These are phyloP conservation scores for Patiria pectinifera DNA, from an alignment of 53 echinoderm and acorn worm species.

Conservation along the genomic window DNA sequence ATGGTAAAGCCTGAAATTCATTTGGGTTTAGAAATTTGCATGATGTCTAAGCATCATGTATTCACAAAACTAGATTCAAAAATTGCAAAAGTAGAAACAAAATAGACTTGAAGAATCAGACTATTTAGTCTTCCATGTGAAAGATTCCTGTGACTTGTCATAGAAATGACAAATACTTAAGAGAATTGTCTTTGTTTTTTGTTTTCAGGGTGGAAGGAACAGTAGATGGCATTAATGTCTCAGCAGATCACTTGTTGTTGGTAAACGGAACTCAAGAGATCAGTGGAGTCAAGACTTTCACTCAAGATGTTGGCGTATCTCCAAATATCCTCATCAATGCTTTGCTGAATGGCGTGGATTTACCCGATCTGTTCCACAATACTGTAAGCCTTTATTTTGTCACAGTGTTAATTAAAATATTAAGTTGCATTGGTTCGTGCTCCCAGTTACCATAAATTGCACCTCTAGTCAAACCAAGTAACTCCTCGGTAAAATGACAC, in stretches of 20 bases:
- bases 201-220: constrained; percentile 42
- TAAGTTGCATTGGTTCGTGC: too few relatives aligned
- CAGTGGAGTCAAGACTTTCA: constrained; percentile 29
- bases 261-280: constrained; percentile 24
- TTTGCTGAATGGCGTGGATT: constrained; percentile 78
- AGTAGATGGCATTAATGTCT: constrained; percentile 51
- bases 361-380: constrained; percentile 65
- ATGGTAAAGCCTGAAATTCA: too few relatives aligned
- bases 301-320: not conserved
- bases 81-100: too few relatives aligned
- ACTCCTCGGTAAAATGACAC: too few relatives aligned
- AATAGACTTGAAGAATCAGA: too few relatives aligned
- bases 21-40: too few relatives aligned
- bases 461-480: not conserved
- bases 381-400: constrained; percentile 55
- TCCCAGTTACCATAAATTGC: not conserved
- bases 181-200: not conserved
- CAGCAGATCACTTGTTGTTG: constrained; percentile 17
- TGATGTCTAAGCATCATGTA: too few relatives aligned
- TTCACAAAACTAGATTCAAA: too few relatives aligned
- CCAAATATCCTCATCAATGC: constrained; percentile 48
- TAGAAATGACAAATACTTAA: not conserved
- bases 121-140: not conserved
- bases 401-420: too few relatives aligned
- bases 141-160: not conserved